These are phyloP conservation scores for Petrocephalus schoutedeni DNA, from an alignment of 2,797 vertebrate genomes.

Conservation along the genomic window DNA sequence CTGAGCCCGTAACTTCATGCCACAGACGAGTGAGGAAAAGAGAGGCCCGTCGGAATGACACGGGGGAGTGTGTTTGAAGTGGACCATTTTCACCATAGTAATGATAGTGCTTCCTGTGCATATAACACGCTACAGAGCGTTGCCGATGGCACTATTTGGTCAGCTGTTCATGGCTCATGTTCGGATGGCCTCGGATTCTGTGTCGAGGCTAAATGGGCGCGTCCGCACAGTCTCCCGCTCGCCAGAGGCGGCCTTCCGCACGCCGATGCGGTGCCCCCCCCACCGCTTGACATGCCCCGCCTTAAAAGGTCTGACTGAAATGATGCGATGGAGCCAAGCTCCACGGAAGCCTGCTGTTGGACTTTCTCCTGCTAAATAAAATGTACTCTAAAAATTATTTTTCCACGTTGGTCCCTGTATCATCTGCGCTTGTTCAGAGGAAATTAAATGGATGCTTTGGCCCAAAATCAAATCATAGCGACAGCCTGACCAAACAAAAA, in stretches of 20 bases:
- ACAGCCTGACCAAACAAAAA: not conserved
- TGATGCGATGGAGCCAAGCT: not conserved
- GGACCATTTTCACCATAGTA: not conserved
- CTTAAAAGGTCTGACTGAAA: not conserved
- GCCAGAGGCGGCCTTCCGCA: not conserved
- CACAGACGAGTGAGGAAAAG: not conserved
- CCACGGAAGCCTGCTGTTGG: not conserved
- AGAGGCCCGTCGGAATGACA: not conserved
- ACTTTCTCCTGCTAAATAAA: not conserved
- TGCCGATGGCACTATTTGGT: not conserved
- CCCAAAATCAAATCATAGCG: constrained; percentile 13
- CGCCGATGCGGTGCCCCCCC: not conserved
- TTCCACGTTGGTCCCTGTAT: constrained; percentile 12
- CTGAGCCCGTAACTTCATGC: not conserved
- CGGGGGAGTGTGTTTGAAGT: not conserved
- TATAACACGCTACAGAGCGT: not conserved
- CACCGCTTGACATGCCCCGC: not conserved
- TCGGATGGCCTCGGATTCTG: not conserved
- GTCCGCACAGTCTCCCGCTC: not conserved
- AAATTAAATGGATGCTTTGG: constrained; percentile 27
- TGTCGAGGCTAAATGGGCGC: not conserved
- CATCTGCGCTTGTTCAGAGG: constrained; percentile 9
- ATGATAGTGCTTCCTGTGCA: not conserved
- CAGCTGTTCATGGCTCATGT: not conserved
- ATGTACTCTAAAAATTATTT: constrained; percentile 13